A percentile compares a stretch with the other conserved stretches of the same genome.
Conservation (phyloP, 2,888 invertebrate genomes). For the Erynnis tages region DNA sequence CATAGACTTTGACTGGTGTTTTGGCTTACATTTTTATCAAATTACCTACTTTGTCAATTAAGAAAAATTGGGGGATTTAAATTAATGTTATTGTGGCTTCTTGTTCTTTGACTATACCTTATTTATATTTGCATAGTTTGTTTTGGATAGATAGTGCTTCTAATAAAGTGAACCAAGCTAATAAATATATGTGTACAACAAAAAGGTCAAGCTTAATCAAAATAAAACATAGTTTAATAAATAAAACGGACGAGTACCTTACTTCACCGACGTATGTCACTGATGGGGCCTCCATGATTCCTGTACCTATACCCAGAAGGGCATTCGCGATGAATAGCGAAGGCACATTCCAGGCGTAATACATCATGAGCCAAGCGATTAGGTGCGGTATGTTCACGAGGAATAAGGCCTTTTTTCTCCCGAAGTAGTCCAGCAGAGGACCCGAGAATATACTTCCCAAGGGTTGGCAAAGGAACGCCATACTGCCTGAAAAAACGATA, state of each 20-base stretch:
- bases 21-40: too few relatives aligned
- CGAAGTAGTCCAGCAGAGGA: constrained; percentile 76
- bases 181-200: too few relatives aligned
- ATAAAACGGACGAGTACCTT: constrained; percentile 48
- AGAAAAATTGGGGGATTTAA: too few relatives aligned
- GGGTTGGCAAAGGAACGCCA: constrained; percentile 71
- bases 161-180: too few relatives aligned
- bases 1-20: too few relatives aligned
- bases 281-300: constrained; percentile 82
- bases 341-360: constrained; percentile 71
- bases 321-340: constrained; percentile 75
- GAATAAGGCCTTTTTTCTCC: constrained; percentile 78
- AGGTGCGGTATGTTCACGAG: constrained; percentile 81
- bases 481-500: constrained; percentile 13
- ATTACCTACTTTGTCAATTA: too few relatives aligned
- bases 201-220: too few relatives aligned
- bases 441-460: constrained; percentile 81
- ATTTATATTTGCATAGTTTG: too few relatives aligned
- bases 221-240: background rate
- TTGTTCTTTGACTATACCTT: too few relatives aligned
- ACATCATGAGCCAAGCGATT: constrained; percentile 80
- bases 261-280: constrained; percentile 84
- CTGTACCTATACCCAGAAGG: constrained; percentile 79
- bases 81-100: too few relatives aligned
- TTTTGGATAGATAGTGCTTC: too few relatives aligned